Percentiles rank a stretch among this genome's conserved stretches.
Conservation (phyloP, 64 coral and sea anemone genomes). For the Porites australiensis region DNA sequence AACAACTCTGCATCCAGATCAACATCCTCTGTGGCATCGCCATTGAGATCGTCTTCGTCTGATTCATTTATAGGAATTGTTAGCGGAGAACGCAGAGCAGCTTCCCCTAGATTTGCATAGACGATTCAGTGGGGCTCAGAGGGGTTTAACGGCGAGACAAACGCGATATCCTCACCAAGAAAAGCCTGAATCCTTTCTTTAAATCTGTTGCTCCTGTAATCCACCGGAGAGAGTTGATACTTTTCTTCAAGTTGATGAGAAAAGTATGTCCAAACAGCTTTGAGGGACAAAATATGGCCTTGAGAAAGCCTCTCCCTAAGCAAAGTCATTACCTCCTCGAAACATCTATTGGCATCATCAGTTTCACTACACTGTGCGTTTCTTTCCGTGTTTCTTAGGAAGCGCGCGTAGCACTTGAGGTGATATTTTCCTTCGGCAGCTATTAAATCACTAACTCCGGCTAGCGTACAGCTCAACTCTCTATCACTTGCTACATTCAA, state of each 20-base stretch:
- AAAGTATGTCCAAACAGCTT: slow-evolving; percentile 66
- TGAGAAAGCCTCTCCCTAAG: slow-evolving; percentile 47
- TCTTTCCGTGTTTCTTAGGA: too few relatives aligned
- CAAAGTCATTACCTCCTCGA: background rate
- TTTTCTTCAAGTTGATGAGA: slow-evolving; percentile 23
- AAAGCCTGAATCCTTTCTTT: slow-evolving; percentile 41
- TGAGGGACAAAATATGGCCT: slow-evolving; percentile 43
- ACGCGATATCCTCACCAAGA: slow-evolving; percentile 38
- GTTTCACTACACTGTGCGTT: too few relatives aligned
- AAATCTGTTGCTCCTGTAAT: slow-evolving; percentile 6
- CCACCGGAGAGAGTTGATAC: slow-evolving; percentile 30
- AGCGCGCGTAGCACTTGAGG: background rate
- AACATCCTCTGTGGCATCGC: slow-evolving; percentile 60
- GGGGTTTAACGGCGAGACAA: slow-evolving; percentile 58
- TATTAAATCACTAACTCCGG: slow-evolving; percentile 30
- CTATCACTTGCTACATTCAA: too few relatives aligned
- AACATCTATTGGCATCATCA: too few relatives aligned
- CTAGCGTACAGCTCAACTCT: background rate
- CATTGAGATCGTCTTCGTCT: slow-evolving; percentile 13
- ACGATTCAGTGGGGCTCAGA: slow-evolving; percentile 48
- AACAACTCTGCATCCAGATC: slow-evolving; percentile 74
- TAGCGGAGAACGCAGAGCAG: background rate
- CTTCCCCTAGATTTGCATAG: slow-evolving; percentile 32
- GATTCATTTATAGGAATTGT: slow-evolving; percentile 29
- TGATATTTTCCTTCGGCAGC: slow-evolving; percentile 42